Base-by-base conservation (phyloP, 2,797 vertebrate species). In the Sebastes alutus region DNA sequence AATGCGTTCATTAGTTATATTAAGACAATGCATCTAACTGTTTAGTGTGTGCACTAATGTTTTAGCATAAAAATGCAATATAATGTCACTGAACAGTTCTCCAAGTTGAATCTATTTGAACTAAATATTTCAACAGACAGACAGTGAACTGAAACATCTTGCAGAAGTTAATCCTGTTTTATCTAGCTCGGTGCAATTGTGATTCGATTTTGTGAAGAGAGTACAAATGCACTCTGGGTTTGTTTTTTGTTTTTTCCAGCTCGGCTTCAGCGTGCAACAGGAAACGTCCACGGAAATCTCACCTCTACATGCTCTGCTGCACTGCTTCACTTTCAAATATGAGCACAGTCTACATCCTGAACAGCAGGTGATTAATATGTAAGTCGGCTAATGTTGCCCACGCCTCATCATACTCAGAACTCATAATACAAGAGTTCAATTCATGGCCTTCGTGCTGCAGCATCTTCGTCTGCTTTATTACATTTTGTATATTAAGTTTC, bases 351-450 rank as follows among this genome's bases (percentile, higher is more conserved):
- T 79, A 29, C 38, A 79, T 66, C 42, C 54, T 77, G 38, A 73
- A 79, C 7, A 49, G 12, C 25, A 72, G 29, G 46, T 78, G 56
- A 78, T 78, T 75, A 78, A 72, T 75, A 78, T 72, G 67, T 49
- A 66, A 71, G 22, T 74, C 22, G 8, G 49, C 8, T 38, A 30
- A 77, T 20, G 42, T 46, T 52, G 70, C 38, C 56, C 6, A 22
- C 10, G 35, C 9, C 68, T 52, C 49, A 69, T 22, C 49, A 69
- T 22, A 64, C 29, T 66, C 59, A 38, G 4, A 68, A 49, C 20
- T 52, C 49, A 52, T 9, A 62, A 16, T 6, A 64, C 20, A 58
- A 71, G 55, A 62, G 56, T 54, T 49, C 2, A 49, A 1, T 74
- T 52, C 62, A 8, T 63, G 23, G 49, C 35, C 54, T 77, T 77